Base-by-base conservation (phyloP, 2,888 invertebrate genomes). In the Neelides folsomi region DNA sequence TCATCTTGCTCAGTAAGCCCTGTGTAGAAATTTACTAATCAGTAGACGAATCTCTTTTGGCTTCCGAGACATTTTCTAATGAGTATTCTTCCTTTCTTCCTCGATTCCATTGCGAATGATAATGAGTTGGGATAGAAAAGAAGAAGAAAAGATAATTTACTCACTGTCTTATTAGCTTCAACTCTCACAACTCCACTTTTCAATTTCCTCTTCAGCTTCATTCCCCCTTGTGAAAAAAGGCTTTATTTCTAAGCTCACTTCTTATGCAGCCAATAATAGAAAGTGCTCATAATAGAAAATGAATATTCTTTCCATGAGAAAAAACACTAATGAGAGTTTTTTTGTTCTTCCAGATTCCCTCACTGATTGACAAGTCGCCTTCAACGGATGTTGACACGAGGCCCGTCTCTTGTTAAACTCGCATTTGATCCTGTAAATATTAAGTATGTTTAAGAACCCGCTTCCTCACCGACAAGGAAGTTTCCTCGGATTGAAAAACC, bases 351-450 rank as follows among this genome's bases (percentile, higher is more conserved):
- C 53, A 58, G 55, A 57, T 58, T 60, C 60, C 55, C 43, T 56
- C 55, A 48, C 52, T 59, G 53, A 55, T 58, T 57, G 62, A 62
- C 58, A 62, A 62, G 54, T 60, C 59, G 47, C 57, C 59, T 50
- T 53, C 56, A 42, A 42, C 54, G 47, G 60, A 62, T 54, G 58
- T 62, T 52, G 59, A 62, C 58, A 58, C 62, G 51, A 55, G 60
- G 57, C 59, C 62, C 47, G 57, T 62, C 53, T 62, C 62, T 44
- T 62, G 56, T 47, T 62, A 53, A 55, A 43, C 41, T 18, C 15
- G 39, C 39, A n/a, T 39, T 39, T 8, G 15, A 13, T n/a, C n/a
- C 39, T 39, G 5, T 13, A 39, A 13, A 13, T 39, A 39, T 13
- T 13, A 39, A 42, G 19, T 18, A 42, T 42, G 42, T 42, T 42